Base-by-base conservation (phyloP, 2,888 invertebrate genomes). In the Penaeus monodon region DNA sequence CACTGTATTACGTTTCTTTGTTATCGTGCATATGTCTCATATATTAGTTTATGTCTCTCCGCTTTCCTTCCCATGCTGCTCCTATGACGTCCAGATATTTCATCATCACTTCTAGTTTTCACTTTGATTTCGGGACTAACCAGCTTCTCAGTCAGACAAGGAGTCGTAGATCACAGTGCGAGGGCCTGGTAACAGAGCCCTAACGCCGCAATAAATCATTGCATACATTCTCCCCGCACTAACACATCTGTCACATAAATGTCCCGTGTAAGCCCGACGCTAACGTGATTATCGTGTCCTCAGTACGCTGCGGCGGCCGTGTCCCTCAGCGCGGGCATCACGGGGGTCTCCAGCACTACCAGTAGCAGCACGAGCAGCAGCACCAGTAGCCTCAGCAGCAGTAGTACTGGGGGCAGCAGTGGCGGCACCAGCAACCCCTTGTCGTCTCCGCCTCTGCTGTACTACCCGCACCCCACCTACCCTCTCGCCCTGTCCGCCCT, bases 401-500 rank as follows among this genome's bases (percentile, higher is more conserved):
- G 73, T 24, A 57, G 65, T 38, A 78, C 27, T 44, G 63, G 73
- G 44, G 29, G 81, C 22, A 88, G 76, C n/a, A 81, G 74, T 33
- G 73, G 33, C 63, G 73, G 65, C 66, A 76, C 33, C 73, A 64
- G 49, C 49, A 70, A 83, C 70, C 85, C 82, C 14, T 78, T 84
- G 17, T 66, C 84, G 12, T 76, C 81, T 44, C 91, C 91, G 10
- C 90, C 94, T 79, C 92, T 96, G 84, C 93, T 95, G 88, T 94
- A 95, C 90, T 94, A 95, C 91, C 95, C 92, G 49, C 91, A 95
- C 24, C 95, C 95, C 88, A 94, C 95, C 92, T 94, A 95, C 87
- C 94, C 94, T 38, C 94, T 96, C 74, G 96, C 96, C 89, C 94
- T 97, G 90, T 96, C 97, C 17, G 95, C 96, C 4, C 94, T 97